phyloP scores from a whole-genome alignment of 2,113 vertebrate genomes.

The human (Homo sapiens) region GRCh38 chr14:41381001-41381500 shows the following conservation, averaged over 20 bases:
- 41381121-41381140: not conserved
- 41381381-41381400: not conserved
- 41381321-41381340: not conserved
- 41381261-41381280: not conserved
- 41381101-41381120: not conserved
- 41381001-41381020: too few relatives aligned
- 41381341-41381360: not conserved
- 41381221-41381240: not conserved
- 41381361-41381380: not conserved
- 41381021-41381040: too few relatives aligned
- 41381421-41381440: not conserved
- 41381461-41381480: not conserved
- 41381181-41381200: not conserved
- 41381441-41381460: not conserved
- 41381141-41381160: not conserved
- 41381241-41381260: not conserved
- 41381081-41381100: not conserved
- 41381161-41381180: not conserved
- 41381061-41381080: not conserved
- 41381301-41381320: not conserved
- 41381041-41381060: too few relatives aligned
- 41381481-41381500: not conserved
- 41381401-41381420: not conserved
- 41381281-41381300: not conserved
- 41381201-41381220: not conserved